Conservation (phyloP, 2,888 invertebrate species). For the Timema cristinae region DNA sequence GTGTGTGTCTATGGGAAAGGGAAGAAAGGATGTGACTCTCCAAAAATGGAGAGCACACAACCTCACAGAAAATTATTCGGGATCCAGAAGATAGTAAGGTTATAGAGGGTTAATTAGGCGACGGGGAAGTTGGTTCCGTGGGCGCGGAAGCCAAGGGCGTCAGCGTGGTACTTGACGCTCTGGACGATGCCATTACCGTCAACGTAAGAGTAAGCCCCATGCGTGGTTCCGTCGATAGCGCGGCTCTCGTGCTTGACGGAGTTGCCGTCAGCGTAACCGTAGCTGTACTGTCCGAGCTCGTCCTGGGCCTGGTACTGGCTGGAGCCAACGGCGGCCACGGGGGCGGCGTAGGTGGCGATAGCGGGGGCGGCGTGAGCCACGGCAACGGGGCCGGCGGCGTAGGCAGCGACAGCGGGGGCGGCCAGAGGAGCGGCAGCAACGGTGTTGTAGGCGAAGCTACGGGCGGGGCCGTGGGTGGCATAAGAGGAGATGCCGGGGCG, state of each 20-base stretch:
- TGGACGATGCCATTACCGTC: constrained; percentile 47
- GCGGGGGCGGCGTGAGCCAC: constrained; percentile 33
- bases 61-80: too few species aligned
- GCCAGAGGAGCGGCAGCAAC: constrained; percentile 31
- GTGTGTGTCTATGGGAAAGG: too few species aligned
- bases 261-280: constrained; percentile 50
- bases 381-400: constrained; percentile 26
- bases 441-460: constrained; percentile 37
- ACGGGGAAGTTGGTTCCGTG: constrained; percentile 47
- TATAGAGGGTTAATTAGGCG: constrained; percentile 26
- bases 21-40: too few species aligned
- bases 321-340: constrained; percentile 37
- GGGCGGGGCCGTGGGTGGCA: constrained; percentile 29
- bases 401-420: constrained; percentile 35
- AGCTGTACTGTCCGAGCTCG: constrained; percentile 53
- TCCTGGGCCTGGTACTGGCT: constrained; percentile 56
- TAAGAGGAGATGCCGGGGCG: constrained; percentile 36
- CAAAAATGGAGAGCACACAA: too few species aligned
- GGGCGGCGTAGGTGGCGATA: constrained; percentile 24
- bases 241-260: constrained; percentile 43
- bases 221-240: constrained; percentile 44
- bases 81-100: too few species aligned
- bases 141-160: constrained; percentile 46
- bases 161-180: constrained; percentile 46
- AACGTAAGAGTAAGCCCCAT: constrained; percentile 47